Evolutionary conservation across 1,140 invertebrate genomes (phyloP), one percentile per base, ranked within the genome.

Genomic region (Macrostomum lignano): DNA sequence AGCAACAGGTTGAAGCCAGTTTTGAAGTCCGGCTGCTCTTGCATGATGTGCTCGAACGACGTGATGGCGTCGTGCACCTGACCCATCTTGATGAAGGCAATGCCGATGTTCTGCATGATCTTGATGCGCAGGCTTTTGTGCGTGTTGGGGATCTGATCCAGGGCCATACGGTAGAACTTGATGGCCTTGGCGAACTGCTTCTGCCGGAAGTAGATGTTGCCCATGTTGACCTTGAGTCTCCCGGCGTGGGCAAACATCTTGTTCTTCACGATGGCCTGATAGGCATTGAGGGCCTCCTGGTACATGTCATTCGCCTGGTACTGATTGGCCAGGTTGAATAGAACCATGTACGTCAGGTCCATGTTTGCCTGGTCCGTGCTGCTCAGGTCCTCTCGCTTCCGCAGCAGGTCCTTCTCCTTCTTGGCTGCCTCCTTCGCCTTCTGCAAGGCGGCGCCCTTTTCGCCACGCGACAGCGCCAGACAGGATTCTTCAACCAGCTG

Each of bases 51-150:
- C 52, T 96, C 86, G 60, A 94, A 91, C 47, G 77, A 82, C 10
- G 73, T 74, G 20, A 81, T 72, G 0, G 88, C 88, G 52, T 96
- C 84, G 41, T 73, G 72, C 51, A 81, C 84, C 49, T 88, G 79
- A 6, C 76, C 78, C 72, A 94, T 76, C 50, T 76, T 74, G 0
- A 96, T 73, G 52, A 93, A 76, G 7, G 88, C 63, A 36, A 93
- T 69, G 0, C 79, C 88, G 50, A 96, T 94, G 46, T 98, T 98
- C 53, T 93, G 81, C 70, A 86, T 86, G 33, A 96, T 84, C 61
- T 86, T 88, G 40, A 84, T 72, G 46, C 78, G 74, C 49, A 64
- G 58, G 58, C 79, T 72, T 50, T 81, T 86, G 46, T 88, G 74
- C 15, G 71, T 73, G 22, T 74, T 74, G 1, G 77, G 74, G 4